Percentiles rank a stretch among this genome's conserved stretches.
phyloP scores from a whole-genome alignment of 2,888 invertebrate species.

The Drosophila phalerata region DNA sequence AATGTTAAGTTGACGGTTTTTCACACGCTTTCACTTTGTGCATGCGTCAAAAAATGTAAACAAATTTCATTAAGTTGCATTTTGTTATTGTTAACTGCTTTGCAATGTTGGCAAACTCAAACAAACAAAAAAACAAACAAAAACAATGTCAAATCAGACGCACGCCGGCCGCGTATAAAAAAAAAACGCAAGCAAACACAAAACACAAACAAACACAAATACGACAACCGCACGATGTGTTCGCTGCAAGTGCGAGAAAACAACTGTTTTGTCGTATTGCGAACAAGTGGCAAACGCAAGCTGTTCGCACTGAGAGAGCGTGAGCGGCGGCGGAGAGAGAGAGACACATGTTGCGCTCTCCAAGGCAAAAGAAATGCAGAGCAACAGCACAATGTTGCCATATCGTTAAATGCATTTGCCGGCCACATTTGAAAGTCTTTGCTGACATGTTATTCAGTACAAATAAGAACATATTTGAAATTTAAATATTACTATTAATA shows the following conservation, averaged over 20 bases:
- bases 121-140: slow-evolving; percentile 33
- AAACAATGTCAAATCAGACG: slow-evolving; percentile 33
- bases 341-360: slow-evolving; percentile 20
- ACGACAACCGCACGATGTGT: slow-evolving; percentile 14
- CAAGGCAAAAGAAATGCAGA: too few species aligned
- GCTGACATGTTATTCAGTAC: too few species aligned
- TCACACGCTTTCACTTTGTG: slow-evolving; percentile 76
- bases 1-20: slow-evolving; percentile 59
- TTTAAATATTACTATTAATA: too few species aligned
- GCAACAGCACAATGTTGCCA: not conserved
- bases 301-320: slow-evolving; percentile 6
- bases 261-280: slow-evolving; percentile 38
- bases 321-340: not conserved
- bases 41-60: slow-evolving; percentile 47
- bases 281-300: slow-evolving; percentile 13
- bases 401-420: not conserved
- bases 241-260: slow-evolving; percentile 39
- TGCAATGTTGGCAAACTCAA: slow-evolving; percentile 25
- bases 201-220: not conserved
- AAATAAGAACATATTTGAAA: too few species aligned
- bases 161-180: slow-evolving; percentile 18
- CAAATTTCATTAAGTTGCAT: slow-evolving; percentile 33
- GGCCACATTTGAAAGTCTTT: not conserved
- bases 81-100: slow-evolving; percentile 29
- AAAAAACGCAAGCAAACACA: slow-evolving; percentile 1